Evolutionary conservation across 2,888 invertebrate species (phyloP), one percentile per base, ranked within the genome.

Genomic region (Dioctria rufipes): DNA sequence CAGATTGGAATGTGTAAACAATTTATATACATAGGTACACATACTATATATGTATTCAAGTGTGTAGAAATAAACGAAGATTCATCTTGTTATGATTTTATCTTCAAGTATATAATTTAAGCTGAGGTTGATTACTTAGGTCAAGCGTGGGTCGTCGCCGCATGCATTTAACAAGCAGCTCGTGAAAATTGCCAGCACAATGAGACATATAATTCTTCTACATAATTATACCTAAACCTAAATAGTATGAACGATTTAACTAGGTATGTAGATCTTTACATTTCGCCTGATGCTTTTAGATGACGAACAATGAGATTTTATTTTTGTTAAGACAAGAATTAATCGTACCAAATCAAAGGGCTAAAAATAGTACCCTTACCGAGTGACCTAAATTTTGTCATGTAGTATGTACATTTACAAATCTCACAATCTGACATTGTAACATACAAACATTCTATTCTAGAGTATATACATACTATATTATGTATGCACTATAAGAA

Each of bases 351-450:
- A 69, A 69, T 51, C 69, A 51, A 11, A 39, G 69, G 51, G 37
- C 49, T 69, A 69, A 69, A 69, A 69, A 69, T 69, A 69, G 51
- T 39, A 25, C 25, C 25, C 25, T 25, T 25, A 25, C 51, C 39
- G 40, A 25, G 51, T 69, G 69, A 51, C 69, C 69, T n/a, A 54
- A 49, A 54, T 69, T 51, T 69, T 11, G 37, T 11, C 37, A 43
- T n/a, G 69, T 51, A 69, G 49, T 69, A 43, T 43, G 66, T 66
- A 11, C 25, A 25, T 25, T 25, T 25, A 25, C 25, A 25, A 25
- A 25, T 25, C 25, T 25, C 25, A 25, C 66, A 43, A 66, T 9
- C 51, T 51, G 51, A 69, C 69, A 69, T 25, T 25, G 39, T 51
- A 69, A 49, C 69, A 69, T 25, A 25, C 25, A 25, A 25, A 25